Evolutionary conservation across 1,140 invertebrate species (phyloP).

Genomic region (Berghia stephanieae): DNA sequence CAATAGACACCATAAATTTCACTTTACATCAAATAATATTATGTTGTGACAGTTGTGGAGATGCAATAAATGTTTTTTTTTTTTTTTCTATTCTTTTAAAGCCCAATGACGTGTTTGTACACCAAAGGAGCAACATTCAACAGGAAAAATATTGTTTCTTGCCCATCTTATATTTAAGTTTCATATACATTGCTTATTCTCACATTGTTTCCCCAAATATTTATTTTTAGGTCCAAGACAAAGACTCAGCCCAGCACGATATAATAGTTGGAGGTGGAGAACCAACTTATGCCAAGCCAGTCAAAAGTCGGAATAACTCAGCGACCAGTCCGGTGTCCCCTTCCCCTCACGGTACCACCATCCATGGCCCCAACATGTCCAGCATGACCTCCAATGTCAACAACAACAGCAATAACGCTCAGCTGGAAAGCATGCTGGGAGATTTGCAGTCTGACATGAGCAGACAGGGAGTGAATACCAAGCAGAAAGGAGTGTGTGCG

Average conservation of each 20-base stretch:
- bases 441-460: conserved; percentile 79
- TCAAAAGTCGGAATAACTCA: conserved; percentile 46
- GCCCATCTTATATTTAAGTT: not conserved
- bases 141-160: not conserved
- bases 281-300: conserved; percentile 72
- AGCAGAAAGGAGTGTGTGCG: conserved; percentile 97
- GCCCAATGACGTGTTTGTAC: too few species aligned
- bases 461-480: conserved; percentile 95
- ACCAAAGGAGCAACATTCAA: too few species aligned
- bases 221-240: conserved; percentile 30
- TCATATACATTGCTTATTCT: not conserved
- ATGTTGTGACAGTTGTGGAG: too few species aligned
- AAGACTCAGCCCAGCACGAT: conserved; percentile 26
- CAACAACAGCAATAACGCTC: conserved; percentile 64
- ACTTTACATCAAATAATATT: too few species aligned
- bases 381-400: not conserved
- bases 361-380: conserved; percentile 24
- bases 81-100: too few species aligned
- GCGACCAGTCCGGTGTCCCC: conserved; percentile 29
- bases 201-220: not conserved
- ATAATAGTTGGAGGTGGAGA: conserved; percentile 69
- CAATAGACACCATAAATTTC: too few species aligned
- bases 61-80: too few species aligned
- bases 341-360: conserved; percentile 47
- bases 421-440: conserved; percentile 93